These are phyloP conservation scores for Acromyrmex charruanus DNA, from an alignment of 1,140 invertebrate species.

Conservation along the genomic window DNA sequence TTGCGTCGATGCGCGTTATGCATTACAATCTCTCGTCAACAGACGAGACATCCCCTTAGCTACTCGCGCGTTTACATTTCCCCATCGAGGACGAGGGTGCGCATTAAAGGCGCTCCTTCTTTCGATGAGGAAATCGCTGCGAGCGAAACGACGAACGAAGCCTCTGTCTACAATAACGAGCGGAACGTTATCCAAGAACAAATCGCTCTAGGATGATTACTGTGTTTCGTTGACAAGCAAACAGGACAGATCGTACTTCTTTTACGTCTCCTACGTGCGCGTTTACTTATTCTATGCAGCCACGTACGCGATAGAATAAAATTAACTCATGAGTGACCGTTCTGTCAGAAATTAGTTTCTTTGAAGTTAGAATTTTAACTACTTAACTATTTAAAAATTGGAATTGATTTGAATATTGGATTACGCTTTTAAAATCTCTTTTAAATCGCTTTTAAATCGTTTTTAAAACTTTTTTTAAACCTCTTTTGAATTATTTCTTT, in stretches of 20 bases:
- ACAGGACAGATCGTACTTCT: constrained; percentile 26
- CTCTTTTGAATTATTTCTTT: neutral
- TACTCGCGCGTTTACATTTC: constrained; percentile 39
- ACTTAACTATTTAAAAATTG: neutral
- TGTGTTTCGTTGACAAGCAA: constrained; percentile 63
- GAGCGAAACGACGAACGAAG: constrained; percentile 65
- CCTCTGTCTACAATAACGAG: constrained; percentile 35
- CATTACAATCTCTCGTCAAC: constrained; percentile 22
- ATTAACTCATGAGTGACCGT: neutral
- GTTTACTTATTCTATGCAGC: neutral
- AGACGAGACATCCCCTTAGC: neutral
- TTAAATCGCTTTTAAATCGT: neutral
- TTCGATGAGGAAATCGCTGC: constrained; percentile 77
- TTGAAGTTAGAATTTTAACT: neutral
- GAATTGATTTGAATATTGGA: neutral
- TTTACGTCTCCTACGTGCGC: neutral
- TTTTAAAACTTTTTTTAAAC: neutral
- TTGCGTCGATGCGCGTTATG: constrained; percentile 5
- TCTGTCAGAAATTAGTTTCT: neutral
- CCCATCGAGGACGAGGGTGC: constrained; percentile 35
- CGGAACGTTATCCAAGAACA: constrained; percentile 48
- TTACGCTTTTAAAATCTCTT: no score
- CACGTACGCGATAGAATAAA: neutral
- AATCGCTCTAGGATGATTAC: constrained; percentile 74
- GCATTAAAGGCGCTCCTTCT: constrained; percentile 64